phyloP scores from a whole-genome alignment of 1,140 invertebrate genomes.

The Trissolcus basalis region DNA sequence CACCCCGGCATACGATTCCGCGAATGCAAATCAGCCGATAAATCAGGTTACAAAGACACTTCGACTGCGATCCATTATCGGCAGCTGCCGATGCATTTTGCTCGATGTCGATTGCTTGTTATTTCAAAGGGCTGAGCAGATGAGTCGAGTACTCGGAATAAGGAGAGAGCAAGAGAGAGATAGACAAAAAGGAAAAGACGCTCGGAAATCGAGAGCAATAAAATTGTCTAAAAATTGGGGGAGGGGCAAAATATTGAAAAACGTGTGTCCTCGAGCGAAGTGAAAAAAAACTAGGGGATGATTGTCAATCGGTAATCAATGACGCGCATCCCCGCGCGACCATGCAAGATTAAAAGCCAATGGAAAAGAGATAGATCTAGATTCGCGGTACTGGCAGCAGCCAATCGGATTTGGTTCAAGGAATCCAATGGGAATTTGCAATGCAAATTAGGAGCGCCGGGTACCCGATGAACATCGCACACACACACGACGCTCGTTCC shows the following conservation, averaged over 20 bases:
- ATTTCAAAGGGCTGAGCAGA: constrained; percentile 56
- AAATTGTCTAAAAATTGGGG: constrained; percentile 6
- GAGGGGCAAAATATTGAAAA: constrained; percentile 9
- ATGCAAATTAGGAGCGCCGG: constrained; percentile 71
- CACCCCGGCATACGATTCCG: constrained; percentile 56
- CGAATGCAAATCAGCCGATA: constrained; percentile 63
- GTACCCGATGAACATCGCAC: constrained; percentile 67
- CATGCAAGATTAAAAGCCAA: constrained; percentile 69
- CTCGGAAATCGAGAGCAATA: constrained; percentile 47
- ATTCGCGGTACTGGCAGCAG: constrained; percentile 73
- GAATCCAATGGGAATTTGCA: constrained; percentile 75
- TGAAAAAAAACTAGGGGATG: constrained; percentile 41
- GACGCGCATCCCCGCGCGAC: constrained; percentile 67
- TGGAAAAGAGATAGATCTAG: constrained; percentile 74
- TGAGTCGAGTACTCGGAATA: constrained; percentile 56
- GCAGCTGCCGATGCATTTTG: constrained; percentile 65
- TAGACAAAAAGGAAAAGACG: constrained; percentile 48
- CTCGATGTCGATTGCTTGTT: constrained; percentile 61
- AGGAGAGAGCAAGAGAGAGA: constrained; percentile 13
- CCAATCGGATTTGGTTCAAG: constrained; percentile 76
- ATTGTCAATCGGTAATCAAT: constrained; percentile 75
- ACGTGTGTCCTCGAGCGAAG: constrained; percentile 5
- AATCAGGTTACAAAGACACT: constrained; percentile 63
- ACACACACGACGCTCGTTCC: constrained; percentile 64
- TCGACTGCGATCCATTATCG: constrained; percentile 64